These are phyloP conservation scores for Lethocerus indicus DNA, from an alignment of 1,140 invertebrate genomes.

Conservation along the genomic window DNA sequence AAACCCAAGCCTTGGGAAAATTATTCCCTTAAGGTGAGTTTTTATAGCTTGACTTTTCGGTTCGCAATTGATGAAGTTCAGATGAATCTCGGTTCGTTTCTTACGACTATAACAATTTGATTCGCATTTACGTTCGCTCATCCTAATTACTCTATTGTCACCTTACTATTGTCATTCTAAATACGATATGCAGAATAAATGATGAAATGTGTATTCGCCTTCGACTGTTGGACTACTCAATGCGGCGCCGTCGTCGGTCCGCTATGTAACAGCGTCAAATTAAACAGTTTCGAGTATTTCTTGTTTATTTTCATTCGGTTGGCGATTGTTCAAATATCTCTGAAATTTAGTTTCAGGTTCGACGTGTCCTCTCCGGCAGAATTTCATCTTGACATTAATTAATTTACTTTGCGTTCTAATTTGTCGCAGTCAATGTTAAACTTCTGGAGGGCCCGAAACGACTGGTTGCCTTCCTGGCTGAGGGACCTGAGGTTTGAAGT, in stretches of 20 bases:
- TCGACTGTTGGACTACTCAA: too few species aligned
- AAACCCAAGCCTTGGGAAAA: constrained; percentile 31
- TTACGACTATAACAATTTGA: neutral
- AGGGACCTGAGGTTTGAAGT: constrained; percentile 5
- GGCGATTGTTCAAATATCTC: neutral
- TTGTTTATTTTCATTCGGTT: neutral
- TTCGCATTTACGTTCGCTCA: too few species aligned
- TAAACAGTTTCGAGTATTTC: neutral
- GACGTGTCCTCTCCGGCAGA: neutral
- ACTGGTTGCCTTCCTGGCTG: constrained; percentile 15
- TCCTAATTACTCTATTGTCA: too few species aligned
- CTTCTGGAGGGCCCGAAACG: constrained; percentile 12
- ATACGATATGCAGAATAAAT: too few species aligned
- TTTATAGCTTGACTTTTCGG: neutral
- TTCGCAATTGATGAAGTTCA: neutral
- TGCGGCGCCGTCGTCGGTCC: too few species aligned
- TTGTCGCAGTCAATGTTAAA: constrained; percentile 9
- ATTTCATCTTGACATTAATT: neutral
- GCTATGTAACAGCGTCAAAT: neutral
- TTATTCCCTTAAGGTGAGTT: constrained; percentile 19
- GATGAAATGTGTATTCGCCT: too few species aligned
- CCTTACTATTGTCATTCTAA: too few species aligned
- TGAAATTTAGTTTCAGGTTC: neutral
- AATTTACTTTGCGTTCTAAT: neutral
- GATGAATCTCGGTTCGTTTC: neutral